phyloP scores from a whole-genome alignment of 2,797 vertebrate species.

The Adelosebastes latens region DNA sequence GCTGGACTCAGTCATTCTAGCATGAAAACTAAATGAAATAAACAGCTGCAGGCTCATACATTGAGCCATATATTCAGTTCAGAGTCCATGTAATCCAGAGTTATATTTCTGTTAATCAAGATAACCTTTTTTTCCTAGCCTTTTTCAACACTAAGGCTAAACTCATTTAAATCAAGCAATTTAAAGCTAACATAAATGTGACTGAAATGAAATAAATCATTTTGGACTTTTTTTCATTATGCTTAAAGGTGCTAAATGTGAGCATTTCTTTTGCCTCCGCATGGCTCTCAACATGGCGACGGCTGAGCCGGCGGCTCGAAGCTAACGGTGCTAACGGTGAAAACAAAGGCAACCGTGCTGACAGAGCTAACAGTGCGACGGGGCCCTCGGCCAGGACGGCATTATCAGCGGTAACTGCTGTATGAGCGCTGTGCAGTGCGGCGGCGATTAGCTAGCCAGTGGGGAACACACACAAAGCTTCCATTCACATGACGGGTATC shows the following conservation, averaged over 20 bases:
- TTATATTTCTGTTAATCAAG: conserved; percentile 5
- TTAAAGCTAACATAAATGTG: not conserved
- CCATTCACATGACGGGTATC: no score
- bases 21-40: conserved; percentile 20
- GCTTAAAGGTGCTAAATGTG: not conserved
- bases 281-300: no score
- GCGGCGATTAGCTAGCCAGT: no score
- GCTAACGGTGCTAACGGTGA: no score
- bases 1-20: conserved; percentile 27
- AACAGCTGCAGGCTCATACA: conserved; percentile 32
- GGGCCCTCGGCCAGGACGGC: no score
- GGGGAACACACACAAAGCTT: no score
- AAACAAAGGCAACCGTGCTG: no score
- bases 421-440: no score
- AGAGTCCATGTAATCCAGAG: not conserved
- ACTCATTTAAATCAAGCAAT: not conserved
- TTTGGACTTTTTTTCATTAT: not conserved
- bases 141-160: not conserved
- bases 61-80: conserved; percentile 16
- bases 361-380: no score
- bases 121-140: not conserved
- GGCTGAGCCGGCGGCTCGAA: no score
- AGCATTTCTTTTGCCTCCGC: not conserved
- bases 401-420: no score
- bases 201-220: not conserved